Evolutionary conservation across 2,797 vertebrate genomes (phyloP).

Genomic region (Sebastes cheni): DNA sequence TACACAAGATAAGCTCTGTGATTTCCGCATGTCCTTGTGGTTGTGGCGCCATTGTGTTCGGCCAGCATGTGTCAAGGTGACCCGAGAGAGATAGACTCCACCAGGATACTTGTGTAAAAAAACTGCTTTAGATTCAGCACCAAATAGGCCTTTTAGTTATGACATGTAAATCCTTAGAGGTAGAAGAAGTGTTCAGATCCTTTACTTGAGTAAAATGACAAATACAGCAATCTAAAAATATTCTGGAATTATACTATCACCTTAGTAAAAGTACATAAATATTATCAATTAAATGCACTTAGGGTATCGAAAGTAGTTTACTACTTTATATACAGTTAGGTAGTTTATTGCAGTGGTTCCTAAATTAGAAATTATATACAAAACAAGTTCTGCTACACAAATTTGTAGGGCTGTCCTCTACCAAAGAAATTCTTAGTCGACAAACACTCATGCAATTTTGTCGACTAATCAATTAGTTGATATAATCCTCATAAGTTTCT

Average conservation of each 20-base stretch:
- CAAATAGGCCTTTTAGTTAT: neutral
- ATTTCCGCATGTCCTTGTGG: constrained; percentile 39
- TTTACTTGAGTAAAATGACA: too few species aligned
- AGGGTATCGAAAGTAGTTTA: neutral
- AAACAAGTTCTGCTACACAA: neutral
- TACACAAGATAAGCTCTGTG: constrained; percentile 8
- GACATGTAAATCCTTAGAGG: neutral
- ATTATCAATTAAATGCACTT: neutral
- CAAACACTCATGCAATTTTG: too few species aligned
- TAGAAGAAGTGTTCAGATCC: neutral
- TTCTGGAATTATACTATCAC: neutral
- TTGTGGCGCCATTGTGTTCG: constrained; percentile 3
- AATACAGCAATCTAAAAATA: neutral
- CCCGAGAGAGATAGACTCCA: constrained; percentile 16
- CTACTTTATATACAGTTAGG: neutral
- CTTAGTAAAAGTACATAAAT: neutral
- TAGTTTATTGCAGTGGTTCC: neutral
- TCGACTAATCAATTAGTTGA: too few species aligned
- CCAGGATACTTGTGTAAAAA: neutral
- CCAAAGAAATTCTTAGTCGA: too few species aligned
- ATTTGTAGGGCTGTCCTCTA: too few species aligned
- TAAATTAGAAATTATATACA: too few species aligned
- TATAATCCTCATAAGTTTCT: too few species aligned
- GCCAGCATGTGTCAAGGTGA: constrained; percentile 46
- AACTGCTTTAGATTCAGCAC: neutral